These are phyloP conservation scores for Vespertilio murinus DNA, from an alignment of 2,797 vertebrate genomes.

Conservation along the genomic window DNA sequence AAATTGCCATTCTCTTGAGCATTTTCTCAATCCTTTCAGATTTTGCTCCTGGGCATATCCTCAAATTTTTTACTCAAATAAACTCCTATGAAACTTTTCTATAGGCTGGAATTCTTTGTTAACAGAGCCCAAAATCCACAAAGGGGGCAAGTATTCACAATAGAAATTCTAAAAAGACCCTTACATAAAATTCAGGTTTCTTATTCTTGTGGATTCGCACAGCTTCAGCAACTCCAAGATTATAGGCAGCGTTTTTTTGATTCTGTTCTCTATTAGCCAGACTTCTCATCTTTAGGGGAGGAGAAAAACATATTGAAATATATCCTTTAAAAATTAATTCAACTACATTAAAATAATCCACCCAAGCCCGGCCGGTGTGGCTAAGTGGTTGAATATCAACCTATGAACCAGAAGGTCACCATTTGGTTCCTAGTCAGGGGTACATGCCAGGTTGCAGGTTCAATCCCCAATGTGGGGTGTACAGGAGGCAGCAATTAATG, in stretches of 20 bases:
- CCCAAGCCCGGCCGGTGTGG: background rate
- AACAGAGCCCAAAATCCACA: background rate
- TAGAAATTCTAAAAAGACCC: slow-evolving; percentile 49
- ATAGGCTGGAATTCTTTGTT: background rate
- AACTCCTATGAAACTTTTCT: background rate
- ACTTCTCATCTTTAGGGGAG: slow-evolving; percentile 66
- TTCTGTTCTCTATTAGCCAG: slow-evolving; percentile 79
- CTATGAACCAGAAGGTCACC: too few relatives aligned
- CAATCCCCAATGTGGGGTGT: too few relatives aligned
- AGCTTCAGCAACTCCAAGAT: slow-evolving; percentile 83
- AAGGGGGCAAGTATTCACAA: background rate
- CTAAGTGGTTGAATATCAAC: too few relatives aligned
- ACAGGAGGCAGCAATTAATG: too few relatives aligned
- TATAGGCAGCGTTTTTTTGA: slow-evolving; percentile 86
- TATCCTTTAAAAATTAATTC: slow-evolving; percentile 8
- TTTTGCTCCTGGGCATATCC: background rate
- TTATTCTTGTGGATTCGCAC: slow-evolving; percentile 79
- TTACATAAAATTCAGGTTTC: slow-evolving; percentile 82
- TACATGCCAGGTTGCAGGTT: too few relatives aligned
- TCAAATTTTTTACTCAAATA: background rate
- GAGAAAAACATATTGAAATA: background rate
- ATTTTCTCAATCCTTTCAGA: background rate
- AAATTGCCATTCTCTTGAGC: background rate
- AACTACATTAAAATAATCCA: background rate
- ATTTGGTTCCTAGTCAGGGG: too few relatives aligned